A percentile compares a stretch with the other conserved stretches of the same genome.
These are phyloP conservation scores for Chelonus formosanus DNA, from an alignment of 2,888 invertebrate genomes.

Conservation along the genomic window DNA sequence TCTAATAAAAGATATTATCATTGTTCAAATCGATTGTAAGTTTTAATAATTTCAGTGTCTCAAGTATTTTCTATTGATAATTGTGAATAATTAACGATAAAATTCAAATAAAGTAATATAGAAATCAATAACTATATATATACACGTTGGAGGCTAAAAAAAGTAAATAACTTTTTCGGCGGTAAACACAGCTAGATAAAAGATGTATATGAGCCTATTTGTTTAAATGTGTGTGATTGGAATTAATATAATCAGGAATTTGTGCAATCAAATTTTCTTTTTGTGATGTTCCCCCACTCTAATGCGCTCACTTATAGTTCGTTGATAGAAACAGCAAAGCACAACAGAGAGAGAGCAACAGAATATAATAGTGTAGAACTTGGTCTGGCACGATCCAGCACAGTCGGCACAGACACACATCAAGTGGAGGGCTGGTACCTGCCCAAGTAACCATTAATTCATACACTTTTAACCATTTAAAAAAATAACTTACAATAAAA, in stretches of 20 bases:
- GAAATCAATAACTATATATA: too few relatives aligned
- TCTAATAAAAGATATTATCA: too few relatives aligned
- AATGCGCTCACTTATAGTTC: background rate
- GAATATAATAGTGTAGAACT: conserved; percentile 7
- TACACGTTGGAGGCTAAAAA: too few relatives aligned
- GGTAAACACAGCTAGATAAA: too few relatives aligned
- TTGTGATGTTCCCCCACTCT: conserved; percentile 1
- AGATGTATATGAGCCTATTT: too few relatives aligned
- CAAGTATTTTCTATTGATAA: too few relatives aligned
- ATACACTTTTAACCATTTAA: background rate
- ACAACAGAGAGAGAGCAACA: background rate
- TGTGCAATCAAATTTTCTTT: conserved; percentile 6
- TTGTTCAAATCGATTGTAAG: too few relatives aligned
- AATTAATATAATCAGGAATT: background rate
- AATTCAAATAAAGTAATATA: too few relatives aligned
- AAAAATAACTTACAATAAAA: background rate
- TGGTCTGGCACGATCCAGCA: background rate
- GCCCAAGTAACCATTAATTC: conserved; percentile 8
- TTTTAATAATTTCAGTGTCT: too few relatives aligned
- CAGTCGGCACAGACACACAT: background rate
- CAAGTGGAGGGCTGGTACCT: background rate
- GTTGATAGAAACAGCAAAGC: conserved; percentile 7
- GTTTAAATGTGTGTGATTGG: background rate
- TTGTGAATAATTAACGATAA: too few relatives aligned
- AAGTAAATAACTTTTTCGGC: too few relatives aligned